phyloP scores from a whole-genome alignment of 2,113 vertebrate species.

The Aphyosemion australe region DNA sequence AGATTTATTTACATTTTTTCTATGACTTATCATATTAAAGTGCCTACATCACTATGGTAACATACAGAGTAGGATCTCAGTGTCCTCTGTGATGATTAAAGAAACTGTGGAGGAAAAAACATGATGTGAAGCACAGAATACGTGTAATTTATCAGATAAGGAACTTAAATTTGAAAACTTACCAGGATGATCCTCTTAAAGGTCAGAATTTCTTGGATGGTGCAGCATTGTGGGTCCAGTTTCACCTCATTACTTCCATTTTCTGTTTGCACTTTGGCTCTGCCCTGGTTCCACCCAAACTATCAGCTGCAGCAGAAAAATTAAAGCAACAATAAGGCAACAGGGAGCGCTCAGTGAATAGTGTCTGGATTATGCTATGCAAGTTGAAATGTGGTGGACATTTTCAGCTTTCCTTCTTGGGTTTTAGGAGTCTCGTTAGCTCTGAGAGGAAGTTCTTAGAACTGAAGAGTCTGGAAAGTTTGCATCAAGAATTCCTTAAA shows the following conservation, averaged over 20 bases:
- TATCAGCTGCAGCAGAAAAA: conserved; percentile 25
- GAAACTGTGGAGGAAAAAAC: too few species aligned
- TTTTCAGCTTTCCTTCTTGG: conserved; percentile 3
- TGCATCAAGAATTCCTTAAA: not conserved
- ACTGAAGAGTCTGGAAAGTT: too few species aligned
- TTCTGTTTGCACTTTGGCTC: conserved; percentile 1
- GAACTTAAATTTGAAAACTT: conserved; percentile 11
- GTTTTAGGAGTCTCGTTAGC: conserved; percentile 9
- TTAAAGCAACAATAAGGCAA: conserved; percentile 39
- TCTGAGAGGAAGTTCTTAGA: not conserved
- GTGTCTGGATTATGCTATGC: conserved; percentile 22
- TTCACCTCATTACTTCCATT: conserved; percentile 33
- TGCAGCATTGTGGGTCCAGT: conserved; percentile 11
- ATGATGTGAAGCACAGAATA: too few species aligned
- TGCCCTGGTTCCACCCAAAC: conserved; percentile 13
- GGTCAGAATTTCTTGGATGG: conserved; percentile 12
- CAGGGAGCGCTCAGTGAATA: conserved; percentile 28
- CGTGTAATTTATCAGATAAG: not conserved
- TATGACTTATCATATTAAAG: not conserved
- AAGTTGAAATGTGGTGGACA: conserved; percentile 12
- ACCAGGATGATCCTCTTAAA: not conserved
- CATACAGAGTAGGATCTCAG: too few species aligned
- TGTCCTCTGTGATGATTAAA: not conserved
- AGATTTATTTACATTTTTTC: not conserved
- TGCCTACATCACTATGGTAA: not conserved